Evolutionary conservation across 2,797 vertebrate genomes (phyloP).

Genomic region (Eurystomus glaucurus): DNA sequence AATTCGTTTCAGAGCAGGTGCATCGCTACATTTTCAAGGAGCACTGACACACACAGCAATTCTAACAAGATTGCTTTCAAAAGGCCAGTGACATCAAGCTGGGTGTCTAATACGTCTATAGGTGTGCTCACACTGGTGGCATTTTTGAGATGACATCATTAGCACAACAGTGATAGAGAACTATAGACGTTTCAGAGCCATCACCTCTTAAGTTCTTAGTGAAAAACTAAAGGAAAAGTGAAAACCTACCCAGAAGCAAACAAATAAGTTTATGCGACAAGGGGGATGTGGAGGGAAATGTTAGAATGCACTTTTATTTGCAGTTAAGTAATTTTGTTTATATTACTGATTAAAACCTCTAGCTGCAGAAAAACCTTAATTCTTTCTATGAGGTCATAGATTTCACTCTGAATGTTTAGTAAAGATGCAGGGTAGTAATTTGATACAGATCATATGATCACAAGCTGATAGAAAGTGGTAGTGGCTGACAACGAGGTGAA

Average conservation of each 20-base stretch:
- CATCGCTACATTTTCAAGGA: not conserved
- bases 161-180: not conserved
- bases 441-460: not conserved
- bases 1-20: not conserved
- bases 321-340: not conserved
- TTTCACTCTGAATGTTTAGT: not conserved
- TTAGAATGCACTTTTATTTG: not conserved
- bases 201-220: not conserved
- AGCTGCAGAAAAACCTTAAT: not conserved
- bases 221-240: not conserved
- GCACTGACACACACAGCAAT: not conserved
- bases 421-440: not conserved
- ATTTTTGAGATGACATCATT: not conserved
- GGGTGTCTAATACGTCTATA: not conserved
- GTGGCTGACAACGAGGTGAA: not conserved
- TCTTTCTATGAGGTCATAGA: not conserved
- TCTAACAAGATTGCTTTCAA: not conserved
- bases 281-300: not conserved
- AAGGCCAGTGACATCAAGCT: not conserved
- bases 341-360: not conserved
- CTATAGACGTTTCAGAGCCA: fast-evolving
- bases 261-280: fast-evolving
- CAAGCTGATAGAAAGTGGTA: not conserved
- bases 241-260: not conserved
- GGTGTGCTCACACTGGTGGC: not conserved